These are phyloP conservation scores for Melinaea marsaeus DNA, from an alignment of 2,888 invertebrate genomes.

Conservation along the genomic window DNA sequence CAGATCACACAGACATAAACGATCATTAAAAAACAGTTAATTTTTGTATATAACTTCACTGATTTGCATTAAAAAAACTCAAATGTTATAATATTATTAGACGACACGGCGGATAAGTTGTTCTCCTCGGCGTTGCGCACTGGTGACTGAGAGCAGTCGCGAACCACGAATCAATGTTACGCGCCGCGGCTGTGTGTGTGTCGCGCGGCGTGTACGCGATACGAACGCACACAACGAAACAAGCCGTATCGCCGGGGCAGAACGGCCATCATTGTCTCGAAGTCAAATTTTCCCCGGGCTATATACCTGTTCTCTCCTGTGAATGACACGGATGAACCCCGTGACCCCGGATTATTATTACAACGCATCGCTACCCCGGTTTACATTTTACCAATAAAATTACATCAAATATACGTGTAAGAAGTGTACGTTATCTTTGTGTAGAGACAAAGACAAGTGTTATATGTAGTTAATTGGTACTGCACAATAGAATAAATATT, in stretches of 20 bases:
- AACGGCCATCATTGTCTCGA: constrained; percentile 48
- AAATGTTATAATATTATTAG: constrained; percentile 60
- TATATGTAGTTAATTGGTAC: constrained; percentile 21
- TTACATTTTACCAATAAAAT: neutral
- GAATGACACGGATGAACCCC: constrained; percentile 50
- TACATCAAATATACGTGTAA: neutral
- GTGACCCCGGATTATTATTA: constrained; percentile 38
- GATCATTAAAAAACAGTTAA: constrained; percentile 54
- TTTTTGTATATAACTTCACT: constrained; percentile 51
- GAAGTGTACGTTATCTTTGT: neutral
- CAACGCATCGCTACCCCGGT: neutral
- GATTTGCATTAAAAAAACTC: constrained; percentile 44
- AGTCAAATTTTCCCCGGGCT: constrained; percentile 38
- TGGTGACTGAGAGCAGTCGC: constrained; percentile 68
- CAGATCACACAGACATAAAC: constrained; percentile 47
- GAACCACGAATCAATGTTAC: constrained; percentile 74
- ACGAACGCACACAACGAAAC: constrained; percentile 45
- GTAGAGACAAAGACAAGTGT: constrained; percentile 30
- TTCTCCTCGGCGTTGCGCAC: constrained; percentile 71
- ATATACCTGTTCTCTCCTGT: constrained; percentile 50
- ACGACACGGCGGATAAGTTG: constrained; percentile 52
- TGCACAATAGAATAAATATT: constrained; percentile 7
- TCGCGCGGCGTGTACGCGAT: constrained; percentile 41
- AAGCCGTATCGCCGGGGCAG: constrained; percentile 33
- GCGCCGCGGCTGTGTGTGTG: constrained; percentile 54